Evolutionary conservation across 2,113 vertebrate genomes (phyloP).

Genomic region (Percina caprodes): DNA sequence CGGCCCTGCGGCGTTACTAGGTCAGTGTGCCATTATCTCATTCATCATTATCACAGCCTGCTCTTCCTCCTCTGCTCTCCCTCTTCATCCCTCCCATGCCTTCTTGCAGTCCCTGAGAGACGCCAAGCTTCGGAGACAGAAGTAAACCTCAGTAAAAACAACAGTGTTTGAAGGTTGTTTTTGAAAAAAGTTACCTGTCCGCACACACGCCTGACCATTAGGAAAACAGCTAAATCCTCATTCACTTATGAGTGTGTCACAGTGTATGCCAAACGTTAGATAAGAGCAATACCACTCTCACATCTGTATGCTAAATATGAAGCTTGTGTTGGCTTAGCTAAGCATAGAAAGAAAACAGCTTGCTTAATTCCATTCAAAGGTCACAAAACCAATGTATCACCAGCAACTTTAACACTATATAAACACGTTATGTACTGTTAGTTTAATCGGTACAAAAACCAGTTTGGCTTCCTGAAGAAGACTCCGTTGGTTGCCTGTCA

Average conservation of each 20-base stretch:
- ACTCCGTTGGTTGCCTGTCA: background rate
- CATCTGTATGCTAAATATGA: background rate
- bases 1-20: conserved; percentile 74
- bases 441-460: background rate
- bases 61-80: conserved; percentile 56
- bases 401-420: no score
- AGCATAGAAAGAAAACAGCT: background rate
- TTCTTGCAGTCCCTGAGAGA: conserved; percentile 26
- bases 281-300: background rate
- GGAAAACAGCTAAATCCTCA: background rate
- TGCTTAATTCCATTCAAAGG: no score
- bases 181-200: background rate
- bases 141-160: background rate
- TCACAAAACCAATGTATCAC: no score
- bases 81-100: conserved; percentile 46
- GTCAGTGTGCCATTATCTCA: conserved; percentile 84
- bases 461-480: background rate
- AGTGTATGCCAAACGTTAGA: background rate
- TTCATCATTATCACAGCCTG: conserved; percentile 73
- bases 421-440: background rate
- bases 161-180: background rate
- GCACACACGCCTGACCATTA: background rate
- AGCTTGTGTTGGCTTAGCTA: background rate
- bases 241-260: background rate
- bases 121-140: background rate